These are phyloP conservation scores for Mesitornis unicolor DNA, from an alignment of 2,113 vertebrate genomes.

Conservation along the genomic window DNA sequence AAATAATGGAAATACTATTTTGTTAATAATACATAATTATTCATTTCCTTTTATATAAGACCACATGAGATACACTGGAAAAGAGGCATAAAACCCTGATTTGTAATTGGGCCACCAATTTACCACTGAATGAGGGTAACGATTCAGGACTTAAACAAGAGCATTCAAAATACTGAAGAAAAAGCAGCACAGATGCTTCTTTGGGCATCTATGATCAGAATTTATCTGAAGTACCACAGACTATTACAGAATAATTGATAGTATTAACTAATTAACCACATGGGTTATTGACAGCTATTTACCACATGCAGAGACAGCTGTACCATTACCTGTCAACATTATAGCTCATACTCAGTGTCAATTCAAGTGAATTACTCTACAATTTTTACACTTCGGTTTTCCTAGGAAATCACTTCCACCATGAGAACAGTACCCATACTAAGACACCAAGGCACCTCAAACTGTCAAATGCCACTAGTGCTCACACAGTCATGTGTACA, in stretches of 20 bases:
- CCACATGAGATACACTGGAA: neutral
- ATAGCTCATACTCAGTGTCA: neutral
- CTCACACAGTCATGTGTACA: accelerated
- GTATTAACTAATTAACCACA: neutral
- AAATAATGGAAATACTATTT: neutral
- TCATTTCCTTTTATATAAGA: neutral
- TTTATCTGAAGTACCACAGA: neutral
- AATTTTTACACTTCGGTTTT: neutral
- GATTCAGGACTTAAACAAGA: neutral
- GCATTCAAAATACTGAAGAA: neutral
- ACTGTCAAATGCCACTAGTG: neutral
- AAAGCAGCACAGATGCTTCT: neutral
- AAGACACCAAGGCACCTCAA: neutral
- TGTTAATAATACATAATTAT: neutral
- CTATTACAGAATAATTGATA: neutral
- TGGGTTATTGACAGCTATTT: neutral
- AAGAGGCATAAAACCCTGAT: neutral
- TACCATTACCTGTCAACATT: neutral
- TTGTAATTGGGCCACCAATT: neutral
- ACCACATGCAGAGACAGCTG: accelerated
- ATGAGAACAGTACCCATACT: neutral
- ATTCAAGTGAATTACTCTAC: neutral
- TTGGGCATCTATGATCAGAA: neutral
- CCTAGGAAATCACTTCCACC: neutral
- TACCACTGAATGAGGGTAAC: neutral